Base-by-base conservation (phyloP, 2,888 invertebrate genomes). In the Apamea epomidion region DNA sequence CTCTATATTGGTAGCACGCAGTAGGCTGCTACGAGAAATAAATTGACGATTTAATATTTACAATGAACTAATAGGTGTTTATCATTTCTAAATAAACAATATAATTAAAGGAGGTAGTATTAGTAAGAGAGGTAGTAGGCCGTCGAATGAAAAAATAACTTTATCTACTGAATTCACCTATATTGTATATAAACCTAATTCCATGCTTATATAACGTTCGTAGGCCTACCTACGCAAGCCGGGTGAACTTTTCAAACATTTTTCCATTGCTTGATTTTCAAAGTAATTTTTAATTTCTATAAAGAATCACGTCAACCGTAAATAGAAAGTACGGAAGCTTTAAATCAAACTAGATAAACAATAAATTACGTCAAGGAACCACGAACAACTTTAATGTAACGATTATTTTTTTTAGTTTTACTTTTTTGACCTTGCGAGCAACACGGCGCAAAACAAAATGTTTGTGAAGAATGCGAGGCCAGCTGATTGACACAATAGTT, bases 391-490 rank as follows among this genome's bases (percentile, higher is more conserved):
- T 65, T 29, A 58, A 54, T n/a, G 54, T 62, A 60, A 69, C 37
- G 64, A 48, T 58, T 54, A 0, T 3, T 74, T 81, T 76, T 86
- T 76, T 68, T 25, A 69, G 37, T 71, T 85, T 87, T 78, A 85
- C 79, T 67, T 67, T 29, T 68, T 72, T 75, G 69, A 70, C 87
- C 87, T 87, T 87, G 82, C 58, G 64, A 54, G 29, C 48, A 45
- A 78, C 62, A 76, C 48, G 67, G 37, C 51, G 70, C 32, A 69
- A 67, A 65, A 69, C n/a, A 60, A 58, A 58, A 42, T 76, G 3
- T 74, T 73, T 21, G 72, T 72, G 32, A 76, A 84, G 76, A 87
- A 82, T 80, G 65, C 71, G 74, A 85, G 87, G 87, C 58, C 76
- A 78, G 48, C 42, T 72, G 67, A 77, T 74, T 74, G 84, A 77